Base-by-base conservation (phyloP, 2,888 invertebrate species). In the Lepidocyrtoides sp. region DNA sequence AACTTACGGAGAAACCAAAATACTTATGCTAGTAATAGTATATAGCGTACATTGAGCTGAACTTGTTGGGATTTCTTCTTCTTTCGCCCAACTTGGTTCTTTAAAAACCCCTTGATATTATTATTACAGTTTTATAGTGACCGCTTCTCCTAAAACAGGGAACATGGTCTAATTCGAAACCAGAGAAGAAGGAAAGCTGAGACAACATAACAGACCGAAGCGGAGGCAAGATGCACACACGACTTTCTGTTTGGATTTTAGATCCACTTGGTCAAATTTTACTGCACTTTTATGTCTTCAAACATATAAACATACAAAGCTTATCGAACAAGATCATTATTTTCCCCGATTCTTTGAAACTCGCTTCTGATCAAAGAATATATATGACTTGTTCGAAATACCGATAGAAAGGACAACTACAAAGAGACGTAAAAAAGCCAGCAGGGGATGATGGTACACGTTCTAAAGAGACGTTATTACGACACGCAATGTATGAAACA, bases 281-380 rank as follows among this genome's bases (percentile, higher is more conserved):
- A 81, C 81, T 81, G 88, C 82, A 72, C 60, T 88, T 82, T 69
- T 81, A 81, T 82, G 81, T 88, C 17, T 69, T 57, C 82, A 17
- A 54, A 57, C 26, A 51, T 36, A 72, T 57, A 54, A 44, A 75
- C 23, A 48, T 14, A 26, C 10, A 63, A 63, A 54, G 51, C 89
- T 89, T 89, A 89, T 89, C 89, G 75, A 83, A 72, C 89, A 89
- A 83, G 72, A 82, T 82, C 88, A 88, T 88, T 82, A 88, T 88
- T 89, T 83, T 29, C 41, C 57, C 48, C 48, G 36, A 60, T 54
- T 41, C 60, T 89, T 66, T 88, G 54, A 32, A 54, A 48, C 14
- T 79, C 79, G 17, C 41, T 66, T n/a, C 54, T 57, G 83, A 89
- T 83, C 82, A 89, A 82, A 82, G 89, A 26, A 57, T 83, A 72